These are phyloP conservation scores for Trisateles emortualis DNA, from an alignment of 2,888 invertebrate genomes.

Conservation along the genomic window DNA sequence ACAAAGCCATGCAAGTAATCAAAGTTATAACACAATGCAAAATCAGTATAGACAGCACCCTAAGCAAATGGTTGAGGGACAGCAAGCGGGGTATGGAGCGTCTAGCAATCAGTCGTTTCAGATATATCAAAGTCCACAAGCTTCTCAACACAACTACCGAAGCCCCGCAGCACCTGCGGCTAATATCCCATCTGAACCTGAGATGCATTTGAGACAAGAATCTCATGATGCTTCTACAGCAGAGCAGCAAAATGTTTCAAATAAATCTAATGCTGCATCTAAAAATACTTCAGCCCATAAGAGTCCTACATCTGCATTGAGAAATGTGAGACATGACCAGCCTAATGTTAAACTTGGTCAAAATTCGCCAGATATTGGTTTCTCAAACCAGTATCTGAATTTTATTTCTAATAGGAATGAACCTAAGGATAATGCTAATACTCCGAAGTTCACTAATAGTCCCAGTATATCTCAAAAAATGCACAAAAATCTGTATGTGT, in stretches of 20 bases:
- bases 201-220: constrained; percentile 62
- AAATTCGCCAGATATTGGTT: constrained; percentile 79
- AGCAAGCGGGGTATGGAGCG: constrained; percentile 59
- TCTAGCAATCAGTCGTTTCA: constrained; percentile 70
- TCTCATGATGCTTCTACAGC: constrained; percentile 50
- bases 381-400: constrained; percentile 82
- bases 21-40: constrained; percentile 70
- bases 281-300: constrained; percentile 66
- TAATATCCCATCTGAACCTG: constrained; percentile 57
- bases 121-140: constrained; percentile 79
- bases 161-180: constrained; percentile 54
- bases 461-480: constrained; percentile 83
- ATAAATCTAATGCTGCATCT: constrained; percentile 54
- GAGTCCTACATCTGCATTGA: constrained; percentile 75
- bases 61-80: constrained; percentile 66
- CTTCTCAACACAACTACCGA: constrained; percentile 64
- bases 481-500: constrained; percentile 84
- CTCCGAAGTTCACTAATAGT: constrained; percentile 83
- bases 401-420: constrained; percentile 83
- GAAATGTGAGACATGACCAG: constrained; percentile 81
- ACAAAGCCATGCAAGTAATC: constrained; percentile 61
- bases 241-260: constrained; percentile 62
- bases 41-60: constrained; percentile 72
- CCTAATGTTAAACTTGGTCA: constrained; percentile 73
- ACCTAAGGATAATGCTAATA: constrained; percentile 84